Evolutionary conservation across 2,888 invertebrate genomes (phyloP), one percentile per base, ranked within the genome.

Genomic region (Ectemnius continuus): DNA sequence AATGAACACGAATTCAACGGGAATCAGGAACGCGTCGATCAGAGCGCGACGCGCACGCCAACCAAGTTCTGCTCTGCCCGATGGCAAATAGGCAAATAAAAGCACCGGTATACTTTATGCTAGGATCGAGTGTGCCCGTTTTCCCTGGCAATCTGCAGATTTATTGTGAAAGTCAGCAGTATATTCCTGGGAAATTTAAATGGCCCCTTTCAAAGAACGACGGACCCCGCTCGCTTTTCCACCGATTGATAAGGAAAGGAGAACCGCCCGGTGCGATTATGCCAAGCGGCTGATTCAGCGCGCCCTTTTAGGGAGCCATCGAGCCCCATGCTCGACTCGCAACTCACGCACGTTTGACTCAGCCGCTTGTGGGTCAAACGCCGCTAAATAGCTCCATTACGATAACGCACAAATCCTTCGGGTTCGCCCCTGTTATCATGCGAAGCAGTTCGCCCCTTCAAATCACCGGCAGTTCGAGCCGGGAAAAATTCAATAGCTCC

Each of bases 311-410:
- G 56, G 64, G 73, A 72, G 68, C 61, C 67, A 36, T 11, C 69
- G 56, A 72, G 63, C 63, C 66, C 63, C 71, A 46, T 69, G 28
- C 36, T 61, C 52, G 8, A 52, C 14, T 52, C n/a, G 52, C 14
- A 57, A 59, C 72, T 74, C 61, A 64, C 67, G 73, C 68, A 68
- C 65, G 73, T 71, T 80, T 68, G 71, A 75, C 63, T 73, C 71
- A 70, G 65, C 72, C n/a, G n/a, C 69, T 76, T 36, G 56, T 75
- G 47, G 70, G 62, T 76, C 68, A 68, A 75, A 59, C 76, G 61
- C 64, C 14, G 52, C 52, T 52, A 52, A 78, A 80, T 58, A 60
- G 59, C 57, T 18, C 18, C 28, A 45, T 73, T 58, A 58, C 75
- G 70, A 73, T 69, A 81, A 79, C 62, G 14, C 57, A 70, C 71